Conservation (phyloP, 2,797 vertebrate species). For the Coregonus sp. region DNA sequence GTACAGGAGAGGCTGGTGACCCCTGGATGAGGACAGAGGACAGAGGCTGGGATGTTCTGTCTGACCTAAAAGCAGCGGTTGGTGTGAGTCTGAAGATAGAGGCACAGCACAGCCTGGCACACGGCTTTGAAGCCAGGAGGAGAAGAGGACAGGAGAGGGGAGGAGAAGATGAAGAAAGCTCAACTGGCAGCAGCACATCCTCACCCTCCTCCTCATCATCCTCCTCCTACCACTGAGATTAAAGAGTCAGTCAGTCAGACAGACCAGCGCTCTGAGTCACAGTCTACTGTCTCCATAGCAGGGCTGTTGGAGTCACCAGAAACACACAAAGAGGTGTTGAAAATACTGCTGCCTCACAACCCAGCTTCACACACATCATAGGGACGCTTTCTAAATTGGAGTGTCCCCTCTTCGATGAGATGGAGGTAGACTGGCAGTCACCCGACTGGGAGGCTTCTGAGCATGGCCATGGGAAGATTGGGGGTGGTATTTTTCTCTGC, state of each 20-base stretch:
- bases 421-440: neutral
- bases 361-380: neutral
- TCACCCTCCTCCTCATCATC: neutral
- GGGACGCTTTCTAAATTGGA: neutral
- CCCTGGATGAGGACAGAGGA: neutral
- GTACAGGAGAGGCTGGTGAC: neutral
- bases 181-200: neutral
- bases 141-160: neutral
- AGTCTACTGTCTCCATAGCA: neutral
- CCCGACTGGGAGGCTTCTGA: neutral
- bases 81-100: neutral
- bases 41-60: neutral
- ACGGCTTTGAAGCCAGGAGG: neutral
- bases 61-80: neutral
- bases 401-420: neutral
- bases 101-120: neutral
- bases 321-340: neutral
- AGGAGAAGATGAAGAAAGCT: neutral
- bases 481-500: too few relatives aligned
- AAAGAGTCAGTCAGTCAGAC: neutral
- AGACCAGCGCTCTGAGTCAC: neutral
- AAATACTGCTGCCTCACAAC: neutral
- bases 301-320: neutral
- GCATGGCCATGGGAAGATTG: too few relatives aligned
- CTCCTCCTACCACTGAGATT: neutral